Conservation (phyloP, 2,113 vertebrate genomes). For the Ailurus styani region DNA sequence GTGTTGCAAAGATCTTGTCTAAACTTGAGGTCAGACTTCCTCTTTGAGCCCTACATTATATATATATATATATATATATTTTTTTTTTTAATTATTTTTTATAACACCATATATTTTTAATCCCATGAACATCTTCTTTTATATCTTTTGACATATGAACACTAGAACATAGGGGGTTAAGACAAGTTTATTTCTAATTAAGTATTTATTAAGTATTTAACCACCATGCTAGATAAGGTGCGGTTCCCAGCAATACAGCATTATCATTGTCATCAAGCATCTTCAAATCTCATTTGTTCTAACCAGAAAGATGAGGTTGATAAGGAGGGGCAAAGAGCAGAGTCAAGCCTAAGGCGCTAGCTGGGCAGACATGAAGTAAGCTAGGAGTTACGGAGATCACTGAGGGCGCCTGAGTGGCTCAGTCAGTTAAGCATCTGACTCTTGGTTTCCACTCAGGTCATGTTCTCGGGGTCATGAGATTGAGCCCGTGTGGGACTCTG, state of each 20-base stretch:
- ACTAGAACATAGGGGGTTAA: not conserved
- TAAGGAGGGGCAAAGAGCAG: not conserved
- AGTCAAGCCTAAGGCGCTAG: not conserved
- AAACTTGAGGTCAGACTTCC: slow-evolving; percentile 6
- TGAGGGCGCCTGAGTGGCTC: not conserved
- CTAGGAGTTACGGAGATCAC: not conserved
- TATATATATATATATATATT: not conserved
- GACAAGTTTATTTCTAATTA: not conserved
- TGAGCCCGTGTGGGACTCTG: not conserved
- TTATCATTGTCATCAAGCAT: not conserved
- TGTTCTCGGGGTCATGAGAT: not conserved
- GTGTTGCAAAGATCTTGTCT: not conserved
- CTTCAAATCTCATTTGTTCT: not conserved
- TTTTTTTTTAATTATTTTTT: not conserved
- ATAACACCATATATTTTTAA: not conserved
- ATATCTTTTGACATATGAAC: not conserved
- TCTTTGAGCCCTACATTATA: not conserved
- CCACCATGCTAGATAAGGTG: not conserved
- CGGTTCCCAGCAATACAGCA: not conserved
- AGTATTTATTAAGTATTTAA: not conserved
- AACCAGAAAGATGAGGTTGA: not conserved
- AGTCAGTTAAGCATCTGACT: not conserved
- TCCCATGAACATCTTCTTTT: not conserved
- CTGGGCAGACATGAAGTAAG: not conserved
- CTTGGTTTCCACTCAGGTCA: not conserved